Conservation (phyloP, 2,113 vertebrate species). For the Catharus bicknelli region DNA sequence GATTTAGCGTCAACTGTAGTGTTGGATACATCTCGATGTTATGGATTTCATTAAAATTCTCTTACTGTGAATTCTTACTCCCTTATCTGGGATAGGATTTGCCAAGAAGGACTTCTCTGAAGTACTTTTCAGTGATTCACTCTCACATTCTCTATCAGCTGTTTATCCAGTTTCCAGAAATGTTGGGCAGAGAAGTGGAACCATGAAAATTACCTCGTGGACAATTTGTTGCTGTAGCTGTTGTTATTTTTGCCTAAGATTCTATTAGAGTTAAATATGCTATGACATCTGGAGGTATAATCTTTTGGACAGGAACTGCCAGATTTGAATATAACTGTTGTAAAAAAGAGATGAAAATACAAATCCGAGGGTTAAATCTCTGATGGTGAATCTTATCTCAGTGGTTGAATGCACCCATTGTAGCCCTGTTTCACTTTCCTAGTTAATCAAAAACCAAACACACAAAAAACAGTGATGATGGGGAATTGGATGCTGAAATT, state of each 20-base stretch:
- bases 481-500: not conserved
- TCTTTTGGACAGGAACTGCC: constrained; percentile 9
- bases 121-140: not conserved
- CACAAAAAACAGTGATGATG: not conserved
- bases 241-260: constrained; percentile 42
- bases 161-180: constrained; percentile 26
- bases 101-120: not conserved
- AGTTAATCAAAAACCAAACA: constrained; percentile 23
- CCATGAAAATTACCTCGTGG: constrained; percentile 20
- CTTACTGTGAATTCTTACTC: not conserved
- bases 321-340: constrained; percentile 31
- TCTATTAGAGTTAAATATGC: constrained; percentile 59
- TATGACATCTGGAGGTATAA: constrained; percentile 57
- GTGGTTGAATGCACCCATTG: not conserved
- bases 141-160: not conserved
- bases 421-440: not conserved
- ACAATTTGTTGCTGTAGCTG: constrained; percentile 13
- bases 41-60: not conserved
- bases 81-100: not conserved
- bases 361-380: constrained; percentile 42
- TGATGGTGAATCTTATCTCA: constrained; percentile 24
- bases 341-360: constrained; percentile 2
- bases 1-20: not conserved
- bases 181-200: constrained; percentile 14
- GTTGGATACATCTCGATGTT: not conserved